Percentiles rank a stretch among this genome's conserved stretches.
These are phyloP conservation scores for Furcula furcula DNA, from an alignment of 2,888 invertebrate genomes.

Conservation along the genomic window DNA sequence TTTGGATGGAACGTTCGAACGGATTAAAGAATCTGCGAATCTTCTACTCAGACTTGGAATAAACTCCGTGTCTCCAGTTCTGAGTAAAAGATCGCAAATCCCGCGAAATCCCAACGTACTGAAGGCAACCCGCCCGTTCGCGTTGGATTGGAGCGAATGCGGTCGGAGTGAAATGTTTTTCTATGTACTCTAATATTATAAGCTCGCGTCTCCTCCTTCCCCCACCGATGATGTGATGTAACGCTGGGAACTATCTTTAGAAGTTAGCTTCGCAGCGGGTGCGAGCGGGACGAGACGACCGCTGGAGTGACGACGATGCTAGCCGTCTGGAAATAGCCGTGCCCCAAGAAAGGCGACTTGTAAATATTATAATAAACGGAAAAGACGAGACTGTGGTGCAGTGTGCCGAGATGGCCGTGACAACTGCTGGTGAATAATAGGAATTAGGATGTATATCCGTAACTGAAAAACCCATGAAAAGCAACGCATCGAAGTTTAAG, in stretches of 20 bases:
- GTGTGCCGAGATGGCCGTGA: constrained; percentile 77
- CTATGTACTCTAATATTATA: constrained; percentile 81
- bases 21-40: constrained; percentile 7
- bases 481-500: too few species aligned
- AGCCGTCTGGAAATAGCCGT: constrained; percentile 80
- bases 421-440: constrained; percentile 48
- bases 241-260: constrained; percentile 75
- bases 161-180: constrained; percentile 75
- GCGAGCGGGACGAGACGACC: constrained; percentile 55
- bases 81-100: constrained; percentile 37
- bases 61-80: constrained; percentile 22
- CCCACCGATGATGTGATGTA: constrained; percentile 77
- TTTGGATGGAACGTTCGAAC: constrained; percentile 20
- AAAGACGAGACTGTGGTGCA: constrained; percentile 75
- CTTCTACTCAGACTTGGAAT: constrained; percentile 10
- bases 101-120: constrained; percentile 49
- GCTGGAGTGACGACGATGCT: constrained; percentile 64
- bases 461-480: too few species aligned
- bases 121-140: constrained; percentile 59
- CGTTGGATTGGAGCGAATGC: constrained; percentile 71
- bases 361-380: constrained; percentile 81
- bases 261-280: constrained; percentile 43
- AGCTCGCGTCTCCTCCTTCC: constrained; percentile 75
- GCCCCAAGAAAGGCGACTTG: constrained; percentile 84
- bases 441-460: constrained; percentile 39